Conservation (phyloP, 2,888 invertebrate species). For the Julus scandinavius region DNA sequence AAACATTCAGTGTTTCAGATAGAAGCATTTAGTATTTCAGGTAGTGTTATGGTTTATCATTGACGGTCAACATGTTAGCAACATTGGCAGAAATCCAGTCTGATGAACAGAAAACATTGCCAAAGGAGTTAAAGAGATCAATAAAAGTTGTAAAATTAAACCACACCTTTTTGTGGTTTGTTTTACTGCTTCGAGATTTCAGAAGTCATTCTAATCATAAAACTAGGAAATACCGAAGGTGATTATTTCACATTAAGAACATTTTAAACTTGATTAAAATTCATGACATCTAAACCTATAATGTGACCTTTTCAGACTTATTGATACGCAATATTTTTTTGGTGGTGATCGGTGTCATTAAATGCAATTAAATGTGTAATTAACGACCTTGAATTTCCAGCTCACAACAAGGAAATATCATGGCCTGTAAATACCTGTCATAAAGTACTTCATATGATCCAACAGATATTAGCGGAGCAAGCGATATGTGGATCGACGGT, state of each 20-base stretch:
- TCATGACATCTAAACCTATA: background rate
- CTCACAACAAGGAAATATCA: background rate
- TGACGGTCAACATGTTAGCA: too few species aligned
- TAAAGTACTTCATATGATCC: background rate
- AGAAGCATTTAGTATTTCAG: too few species aligned
- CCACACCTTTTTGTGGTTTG: background rate
- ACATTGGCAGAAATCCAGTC: too few species aligned
- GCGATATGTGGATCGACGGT: background rate
- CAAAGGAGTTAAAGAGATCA: too few species aligned
- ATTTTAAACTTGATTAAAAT: background rate
- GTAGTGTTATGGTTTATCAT: too few species aligned
- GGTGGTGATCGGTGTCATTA: background rate
- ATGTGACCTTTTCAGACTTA: background rate
- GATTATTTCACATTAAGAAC: background rate
- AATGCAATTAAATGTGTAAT: background rate
- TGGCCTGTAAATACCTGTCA: background rate
- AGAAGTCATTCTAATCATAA: background rate
- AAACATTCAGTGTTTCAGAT: too few species aligned
- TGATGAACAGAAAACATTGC: background rate
- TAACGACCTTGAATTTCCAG: background rate
- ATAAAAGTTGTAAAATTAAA: background rate
- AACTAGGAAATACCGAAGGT: too few species aligned
- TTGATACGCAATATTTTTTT: background rate
- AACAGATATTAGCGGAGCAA: background rate
- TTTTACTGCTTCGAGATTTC: background rate